Base-by-base conservation (phyloP, 2,888 invertebrate genomes). In the Pachycephus smyrnensis region DNA sequence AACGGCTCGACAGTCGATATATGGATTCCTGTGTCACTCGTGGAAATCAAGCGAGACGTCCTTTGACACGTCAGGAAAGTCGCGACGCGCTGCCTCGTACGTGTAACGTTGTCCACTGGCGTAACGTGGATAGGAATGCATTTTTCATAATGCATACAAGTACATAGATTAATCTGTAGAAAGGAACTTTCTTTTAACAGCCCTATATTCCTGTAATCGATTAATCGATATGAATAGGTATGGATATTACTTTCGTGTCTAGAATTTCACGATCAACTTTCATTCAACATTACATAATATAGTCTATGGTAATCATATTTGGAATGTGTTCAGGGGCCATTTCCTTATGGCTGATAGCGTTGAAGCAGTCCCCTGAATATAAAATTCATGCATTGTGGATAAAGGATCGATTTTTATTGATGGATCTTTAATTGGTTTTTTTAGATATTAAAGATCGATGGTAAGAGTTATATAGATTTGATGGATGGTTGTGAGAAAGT, bases 1-100 rank as follows among this genome's bases (percentile, higher is more conserved):
- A 80, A 80, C 78, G 78, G 68, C 68, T 75, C 80, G 81, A 82
- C 81, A 82, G 79, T 80, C 81, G 81, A 82, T 83, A 80, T 79
- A 80, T 80, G 80, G 81, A 79, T 80, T 81, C 79, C 40, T 79
- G 80, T 78, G 32, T 73, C 77, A 78, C 75, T 68, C 78, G 71
- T 79, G 82, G 80, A 80, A 82, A 80, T 80, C 77, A 76, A 71
- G 71, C 76, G 78, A 68, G 78, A 78, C 77, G 68, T 78, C 77
- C 76, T 81, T 81, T 81, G 74, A 79, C 69, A 74, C 74, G 71
- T 32, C 31, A 15, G 31, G 11, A 71, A 71, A 55, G 23, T 55
- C 40, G 40, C 40, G 35, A 30, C 12, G 36, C 31, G 69, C 32
- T n/a, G 15, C 23, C 32, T 55, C 36, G 32, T 40, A 69, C 69